These are phyloP conservation scores for Ispidina picta DNA, from an alignment of 2,797 vertebrate genomes.

Conservation along the genomic window DNA sequence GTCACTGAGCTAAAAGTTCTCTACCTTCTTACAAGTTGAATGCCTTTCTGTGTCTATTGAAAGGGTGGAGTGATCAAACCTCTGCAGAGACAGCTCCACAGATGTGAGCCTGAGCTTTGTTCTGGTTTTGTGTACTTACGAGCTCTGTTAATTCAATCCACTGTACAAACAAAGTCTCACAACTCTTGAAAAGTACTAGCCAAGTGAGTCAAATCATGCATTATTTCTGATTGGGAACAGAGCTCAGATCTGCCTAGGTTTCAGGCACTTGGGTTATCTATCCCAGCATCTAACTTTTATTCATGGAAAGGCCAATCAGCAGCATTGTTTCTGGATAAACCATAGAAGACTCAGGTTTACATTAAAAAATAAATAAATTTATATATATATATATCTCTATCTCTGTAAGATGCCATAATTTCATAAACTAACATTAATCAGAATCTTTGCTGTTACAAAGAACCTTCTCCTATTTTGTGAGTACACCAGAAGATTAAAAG, in stretches of 20 bases:
- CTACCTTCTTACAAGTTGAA: neutral
- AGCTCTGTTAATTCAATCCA: neutral
- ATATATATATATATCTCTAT: neutral
- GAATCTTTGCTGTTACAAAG: neutral
- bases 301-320: neutral
- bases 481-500: neutral
- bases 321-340: neutral
- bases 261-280: neutral
- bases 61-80: neutral
- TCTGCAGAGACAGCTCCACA: neutral
- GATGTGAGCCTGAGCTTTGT: neutral
- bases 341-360: neutral
- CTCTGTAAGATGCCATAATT: neutral
- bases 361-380: neutral
- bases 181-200: neutral
- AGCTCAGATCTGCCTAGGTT: neutral
- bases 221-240: neutral
- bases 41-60: accelerated
- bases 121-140: neutral
- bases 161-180: neutral
- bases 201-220: neutral
- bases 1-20: neutral
- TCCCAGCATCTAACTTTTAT: neutral
- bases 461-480: neutral
- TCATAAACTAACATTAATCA: neutral